These are phyloP conservation scores for Elachura formosa DNA, from an alignment of 2,113 vertebrate species.

Conservation along the genomic window DNA sequence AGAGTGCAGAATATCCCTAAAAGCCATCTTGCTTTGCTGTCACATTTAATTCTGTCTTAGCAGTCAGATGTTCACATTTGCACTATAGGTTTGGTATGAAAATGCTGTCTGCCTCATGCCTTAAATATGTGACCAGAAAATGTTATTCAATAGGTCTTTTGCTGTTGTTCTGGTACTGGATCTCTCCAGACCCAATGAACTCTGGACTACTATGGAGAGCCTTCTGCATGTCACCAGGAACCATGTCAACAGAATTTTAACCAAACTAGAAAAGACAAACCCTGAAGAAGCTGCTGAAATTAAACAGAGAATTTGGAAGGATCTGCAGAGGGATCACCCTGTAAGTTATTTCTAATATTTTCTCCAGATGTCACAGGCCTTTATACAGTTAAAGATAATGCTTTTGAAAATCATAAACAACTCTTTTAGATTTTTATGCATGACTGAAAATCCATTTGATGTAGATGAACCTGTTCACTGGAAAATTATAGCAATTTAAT, in stretches of 20 bases:
- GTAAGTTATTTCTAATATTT: conserved; percentile 73
- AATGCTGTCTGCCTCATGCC: background rate
- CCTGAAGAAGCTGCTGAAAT: conserved; percentile 73
- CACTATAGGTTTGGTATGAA: background rate
- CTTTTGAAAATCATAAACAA: conserved; percentile 62
- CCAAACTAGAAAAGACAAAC: conserved; percentile 74
- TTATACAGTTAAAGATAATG: conserved; percentile 55
- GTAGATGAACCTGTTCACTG: conserved; percentile 74
- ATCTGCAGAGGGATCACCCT: conserved; percentile 85
- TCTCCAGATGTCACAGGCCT: conserved; percentile 45
- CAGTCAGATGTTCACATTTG: background rate
- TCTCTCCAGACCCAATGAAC: conserved; percentile 85
- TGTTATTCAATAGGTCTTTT: conserved; percentile 76
- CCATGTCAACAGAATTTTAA: conserved; percentile 77
- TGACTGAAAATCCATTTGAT: conserved; percentile 71
- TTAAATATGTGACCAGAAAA: background rate
- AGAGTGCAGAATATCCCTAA: background rate
- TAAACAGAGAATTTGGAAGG: conserved; percentile 63
- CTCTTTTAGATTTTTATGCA: conserved; percentile 71
- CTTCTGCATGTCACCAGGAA: conserved; percentile 79
- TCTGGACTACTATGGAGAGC: conserved; percentile 88
- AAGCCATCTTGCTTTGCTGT: background rate
- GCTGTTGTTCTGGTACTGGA: conserved; percentile 88
- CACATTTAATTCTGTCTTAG: background rate
- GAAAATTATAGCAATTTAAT: conserved; percentile 78